Base-by-base conservation (phyloP, 2,113 vertebrate genomes). In the Monopterus albus region DNA sequence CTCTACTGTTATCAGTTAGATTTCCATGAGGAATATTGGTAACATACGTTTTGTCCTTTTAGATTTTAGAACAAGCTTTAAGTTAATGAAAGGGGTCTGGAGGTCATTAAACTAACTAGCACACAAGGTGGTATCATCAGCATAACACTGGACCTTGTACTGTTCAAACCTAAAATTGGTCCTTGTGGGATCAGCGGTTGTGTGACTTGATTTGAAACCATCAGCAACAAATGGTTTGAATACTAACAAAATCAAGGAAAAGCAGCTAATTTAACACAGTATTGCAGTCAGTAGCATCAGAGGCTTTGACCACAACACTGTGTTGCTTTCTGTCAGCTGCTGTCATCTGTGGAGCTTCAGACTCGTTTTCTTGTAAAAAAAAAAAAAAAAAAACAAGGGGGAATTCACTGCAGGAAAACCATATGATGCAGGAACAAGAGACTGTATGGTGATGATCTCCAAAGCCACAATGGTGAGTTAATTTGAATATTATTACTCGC, bases 401-500 rank as follows among this genome's bases (percentile, higher is more conserved):
- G 72, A 72, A 79, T 78, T 91, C 67, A 87, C 83, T 82, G 87
- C 68, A 75, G 82, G 64, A 72, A 70, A 83, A 61, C 73, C 75
- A 82, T 79, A 83, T 87, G 72, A 84, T 75, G 69, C 74, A 58
- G 53, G 33, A 85, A 76, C 61, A 70, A 67, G 79, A 31, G 43
- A 52, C 40, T 53, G 53, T 52, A 61, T 58, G 53, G 59, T 67
- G 67, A 80, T 84, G 59, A 82, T 77, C 81, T 87, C 82, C 66
- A 18, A 57, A 47, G 58, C 80, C 47, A 51, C 47, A 31, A 69
- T 86, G 83, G 88, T 70, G 87, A 80, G 74, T 88, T 90, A 65
- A 88, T 89, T 86, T 81, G 72, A 85, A 86, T 83, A 73, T 84
- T 88, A 91, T 90, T 88, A 86, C 81, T 78, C 83, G 75, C 46